Conservation (phyloP, 1,140 invertebrate species). For the Calycopis cecrops region DNA sequence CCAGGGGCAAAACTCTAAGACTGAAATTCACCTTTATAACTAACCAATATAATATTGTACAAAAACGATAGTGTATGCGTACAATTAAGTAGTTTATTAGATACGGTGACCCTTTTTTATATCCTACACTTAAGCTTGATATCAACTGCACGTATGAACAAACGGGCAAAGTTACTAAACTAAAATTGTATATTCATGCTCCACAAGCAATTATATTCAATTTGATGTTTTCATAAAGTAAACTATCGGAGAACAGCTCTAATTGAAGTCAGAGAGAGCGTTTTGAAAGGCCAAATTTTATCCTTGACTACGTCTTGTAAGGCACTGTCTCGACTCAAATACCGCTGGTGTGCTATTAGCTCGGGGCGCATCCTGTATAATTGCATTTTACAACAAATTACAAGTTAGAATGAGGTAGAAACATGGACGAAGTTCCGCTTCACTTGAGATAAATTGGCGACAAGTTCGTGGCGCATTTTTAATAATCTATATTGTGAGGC, state of each 20-base stretch:
- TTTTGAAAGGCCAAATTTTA: slow-evolving; percentile 22
- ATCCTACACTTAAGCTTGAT: no score
- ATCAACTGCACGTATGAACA: no score
- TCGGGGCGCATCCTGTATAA: slow-evolving; percentile 46
- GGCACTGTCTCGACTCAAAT: slow-evolving; percentile 36
- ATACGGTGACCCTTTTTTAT: no score
- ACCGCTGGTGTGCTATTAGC: slow-evolving; percentile 45
- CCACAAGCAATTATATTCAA: no score
- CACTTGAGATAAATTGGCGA: slow-evolving; percentile 31
- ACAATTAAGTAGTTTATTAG: no score
- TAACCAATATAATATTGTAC: no score
- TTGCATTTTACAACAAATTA: slow-evolving; percentile 60
- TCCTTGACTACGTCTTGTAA: slow-evolving; percentile 29
- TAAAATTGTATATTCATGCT: no score
- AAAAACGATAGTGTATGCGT: no score
- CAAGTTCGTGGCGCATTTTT: slow-evolving; percentile 29
- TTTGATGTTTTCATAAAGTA: no score
- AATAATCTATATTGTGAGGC: slow-evolving; percentile 4
- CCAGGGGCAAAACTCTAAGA: no score
- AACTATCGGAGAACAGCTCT: slow-evolving; percentile 4
- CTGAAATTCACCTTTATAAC: no score
- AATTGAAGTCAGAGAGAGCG: slow-evolving; percentile 5
- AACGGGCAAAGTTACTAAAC: no score
- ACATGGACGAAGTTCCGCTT: slow-evolving; percentile 36
- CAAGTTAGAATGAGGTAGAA: slow-evolving; percentile 53